Evolutionary conservation across 2,113 vertebrate species (phyloP).

Genomic region (Heterocephalus glaber): DNA sequence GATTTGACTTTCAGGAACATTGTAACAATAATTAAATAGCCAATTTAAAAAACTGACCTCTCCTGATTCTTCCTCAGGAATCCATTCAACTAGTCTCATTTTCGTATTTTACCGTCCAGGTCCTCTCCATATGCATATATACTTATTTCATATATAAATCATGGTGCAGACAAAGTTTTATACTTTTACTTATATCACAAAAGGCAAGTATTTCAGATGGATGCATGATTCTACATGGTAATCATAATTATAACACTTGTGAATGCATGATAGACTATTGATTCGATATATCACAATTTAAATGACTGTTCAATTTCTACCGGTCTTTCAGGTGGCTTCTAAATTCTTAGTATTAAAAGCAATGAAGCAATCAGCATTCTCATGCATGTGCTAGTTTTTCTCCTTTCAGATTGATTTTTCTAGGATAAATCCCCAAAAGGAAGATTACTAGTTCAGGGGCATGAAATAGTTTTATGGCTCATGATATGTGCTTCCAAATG

Average conservation of each 20-base stretch:
- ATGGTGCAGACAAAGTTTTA: neutral
- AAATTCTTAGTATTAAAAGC: neutral
- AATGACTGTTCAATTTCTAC: neutral
- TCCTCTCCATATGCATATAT: neutral
- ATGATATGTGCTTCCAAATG: slow-evolving; percentile 38
- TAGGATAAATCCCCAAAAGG: slow-evolving; percentile 54
- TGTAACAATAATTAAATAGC: neutral
- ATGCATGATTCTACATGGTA: neutral
- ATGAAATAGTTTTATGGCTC: slow-evolving; percentile 32
- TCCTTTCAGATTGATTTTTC: slow-evolving; percentile 21
- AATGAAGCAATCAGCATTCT: neutral
- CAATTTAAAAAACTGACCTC: neutral
- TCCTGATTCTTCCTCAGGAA: neutral
- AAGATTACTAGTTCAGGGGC: slow-evolving; percentile 34
- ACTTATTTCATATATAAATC: neutral
- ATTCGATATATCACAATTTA: neutral
- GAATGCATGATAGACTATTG: neutral
- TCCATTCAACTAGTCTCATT: neutral
- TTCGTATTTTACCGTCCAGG: neutral
- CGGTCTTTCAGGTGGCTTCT: neutral
- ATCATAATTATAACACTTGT: neutral
- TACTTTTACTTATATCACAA: neutral
- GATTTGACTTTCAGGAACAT: neutral
- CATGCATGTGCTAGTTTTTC: neutral
- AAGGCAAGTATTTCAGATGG: neutral